Percentiles rank a stretch among this genome's conserved stretches.
These are phyloP conservation scores for Pangasius djambal DNA, from an alignment of 2,797 vertebrate species.

Conservation along the genomic window DNA sequence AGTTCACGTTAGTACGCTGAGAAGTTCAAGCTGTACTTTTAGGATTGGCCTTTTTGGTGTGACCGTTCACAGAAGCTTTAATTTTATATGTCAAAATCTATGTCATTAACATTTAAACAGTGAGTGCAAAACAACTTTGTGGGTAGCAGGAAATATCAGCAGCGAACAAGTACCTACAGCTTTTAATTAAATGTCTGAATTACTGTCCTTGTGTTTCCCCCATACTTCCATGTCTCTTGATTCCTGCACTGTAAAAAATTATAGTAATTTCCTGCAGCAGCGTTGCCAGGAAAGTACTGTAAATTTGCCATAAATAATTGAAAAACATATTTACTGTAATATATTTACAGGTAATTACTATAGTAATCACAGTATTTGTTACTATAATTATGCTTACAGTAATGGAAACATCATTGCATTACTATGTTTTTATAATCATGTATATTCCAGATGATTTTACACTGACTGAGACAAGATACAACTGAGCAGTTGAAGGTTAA, in stretches of 20 bases:
- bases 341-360: not conserved
- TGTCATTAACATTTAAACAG: not conserved
- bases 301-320: not conserved
- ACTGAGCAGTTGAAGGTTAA: not conserved
- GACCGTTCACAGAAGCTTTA: not conserved
- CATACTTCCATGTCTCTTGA: not conserved
- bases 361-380: too few species aligned
- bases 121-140: not conserved
- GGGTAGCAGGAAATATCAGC: not conserved
- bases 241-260: not conserved
- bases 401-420: too few species aligned
- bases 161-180: not conserved
- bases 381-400: too few species aligned
- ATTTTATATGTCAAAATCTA: too few species aligned
- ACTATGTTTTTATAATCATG: too few species aligned
- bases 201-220: not conserved
- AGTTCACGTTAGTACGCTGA: not conserved
- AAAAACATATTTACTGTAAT: not conserved
- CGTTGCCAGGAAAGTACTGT: not conserved
- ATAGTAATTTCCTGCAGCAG: not conserved
- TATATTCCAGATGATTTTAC: too few species aligned
- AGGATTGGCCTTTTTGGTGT: not conserved
- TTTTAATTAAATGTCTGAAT: not conserved
- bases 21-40: not conserved
- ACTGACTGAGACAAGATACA: not conserved